Evolutionary conservation across 30 jellyfish, hydroid and myxozoan species (phyloP).

Genomic region (Pelagia noctiluca): DNA sequence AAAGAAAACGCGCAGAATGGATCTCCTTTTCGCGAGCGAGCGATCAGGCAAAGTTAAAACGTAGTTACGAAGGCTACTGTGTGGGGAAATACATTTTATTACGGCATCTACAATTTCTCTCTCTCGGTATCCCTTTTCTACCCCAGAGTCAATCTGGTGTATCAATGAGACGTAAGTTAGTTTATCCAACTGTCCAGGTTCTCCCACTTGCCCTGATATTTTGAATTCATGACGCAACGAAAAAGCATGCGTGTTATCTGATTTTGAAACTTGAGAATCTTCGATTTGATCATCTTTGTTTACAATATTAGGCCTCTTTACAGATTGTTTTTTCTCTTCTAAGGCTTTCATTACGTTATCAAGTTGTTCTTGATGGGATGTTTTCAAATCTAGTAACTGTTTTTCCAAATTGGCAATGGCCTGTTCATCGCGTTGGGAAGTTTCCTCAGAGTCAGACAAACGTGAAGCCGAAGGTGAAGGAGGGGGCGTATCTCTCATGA

Average conservation of each 20-base stretch:
- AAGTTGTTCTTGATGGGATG: too few relatives aligned
- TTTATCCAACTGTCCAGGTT: conserved; percentile 39
- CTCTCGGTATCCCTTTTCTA: conserved; percentile 21
- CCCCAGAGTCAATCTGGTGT: conserved; percentile 11
- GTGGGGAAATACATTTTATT: conserved; percentile 13
- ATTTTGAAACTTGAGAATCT: neutral
- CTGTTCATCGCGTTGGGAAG: conserved; percentile 10
- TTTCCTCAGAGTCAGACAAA: conserved; percentile 5
- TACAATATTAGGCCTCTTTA: conserved; percentile 1
- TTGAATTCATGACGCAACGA: conserved; percentile 29
- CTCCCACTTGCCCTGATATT: conserved; percentile 29
- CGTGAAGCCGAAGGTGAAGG: conserved; percentile 7
- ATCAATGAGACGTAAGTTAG: conserved; percentile 21
- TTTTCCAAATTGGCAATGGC: conserved; percentile 4
- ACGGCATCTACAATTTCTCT: conserved; percentile 23
- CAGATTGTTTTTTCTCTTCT: conserved; percentile 13
- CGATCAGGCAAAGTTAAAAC: conserved; percentile 10
- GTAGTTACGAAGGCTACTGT: conserved; percentile 11
- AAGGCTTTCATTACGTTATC: conserved; percentile 24
- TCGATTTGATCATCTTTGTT: neutral
- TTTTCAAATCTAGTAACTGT: conserved; percentile 13
- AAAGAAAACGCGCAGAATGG: conserved; percentile 14
- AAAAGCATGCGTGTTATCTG: neutral
- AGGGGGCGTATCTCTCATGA: too few relatives aligned
- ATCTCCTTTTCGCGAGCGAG: neutral